Evolutionary conservation across 2,888 invertebrate species (phyloP).

Genomic region (Nomada fabriciana): DNA sequence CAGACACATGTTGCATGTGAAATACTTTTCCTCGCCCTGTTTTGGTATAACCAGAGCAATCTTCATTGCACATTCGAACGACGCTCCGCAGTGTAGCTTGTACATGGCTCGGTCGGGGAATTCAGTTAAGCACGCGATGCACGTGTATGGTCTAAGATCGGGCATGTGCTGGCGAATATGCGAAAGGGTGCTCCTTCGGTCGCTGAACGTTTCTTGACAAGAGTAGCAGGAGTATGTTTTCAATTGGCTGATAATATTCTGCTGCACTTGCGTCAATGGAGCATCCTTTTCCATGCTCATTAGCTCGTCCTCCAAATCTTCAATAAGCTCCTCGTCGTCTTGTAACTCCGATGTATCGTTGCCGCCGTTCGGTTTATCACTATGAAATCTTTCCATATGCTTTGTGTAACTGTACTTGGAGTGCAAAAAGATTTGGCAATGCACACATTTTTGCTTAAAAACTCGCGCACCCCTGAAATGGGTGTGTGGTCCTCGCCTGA

Average conservation of each 20-base stretch:
- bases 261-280: constrained; percentile 80
- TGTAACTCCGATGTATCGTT: constrained; percentile 28
- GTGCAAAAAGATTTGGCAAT: constrained; percentile 80
- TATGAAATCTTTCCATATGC: constrained; percentile 81
- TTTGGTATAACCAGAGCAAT: constrained; percentile 82
- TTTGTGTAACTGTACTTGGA: constrained; percentile 78
- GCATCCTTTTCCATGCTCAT: constrained; percentile 77
- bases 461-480: constrained; percentile 77
- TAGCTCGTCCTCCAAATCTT: constrained; percentile 77
- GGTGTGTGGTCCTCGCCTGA: constrained; percentile 76
- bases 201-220: constrained; percentile 77
- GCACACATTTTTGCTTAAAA: constrained; percentile 78
- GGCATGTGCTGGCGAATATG: constrained; percentile 83
- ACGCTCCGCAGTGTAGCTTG: constrained; percentile 80
- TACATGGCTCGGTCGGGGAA: constrained; percentile 81
- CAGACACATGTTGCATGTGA: constrained; percentile 83
- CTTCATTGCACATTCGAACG: constrained; percentile 86
- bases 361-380: constrained; percentile 35
- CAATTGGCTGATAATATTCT: constrained; percentile 82
- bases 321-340: constrained; percentile 62
- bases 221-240: constrained; percentile 82
- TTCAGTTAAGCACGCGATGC: constrained; percentile 82
- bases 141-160: constrained; percentile 80
- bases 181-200: constrained; percentile 79
- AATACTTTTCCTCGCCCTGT: constrained; percentile 80